Evolutionary conservation across 2,113 vertebrate genomes (phyloP), one percentile per base, ranked within the genome.

Genomic region (Xiphophorus maculatus): DNA sequence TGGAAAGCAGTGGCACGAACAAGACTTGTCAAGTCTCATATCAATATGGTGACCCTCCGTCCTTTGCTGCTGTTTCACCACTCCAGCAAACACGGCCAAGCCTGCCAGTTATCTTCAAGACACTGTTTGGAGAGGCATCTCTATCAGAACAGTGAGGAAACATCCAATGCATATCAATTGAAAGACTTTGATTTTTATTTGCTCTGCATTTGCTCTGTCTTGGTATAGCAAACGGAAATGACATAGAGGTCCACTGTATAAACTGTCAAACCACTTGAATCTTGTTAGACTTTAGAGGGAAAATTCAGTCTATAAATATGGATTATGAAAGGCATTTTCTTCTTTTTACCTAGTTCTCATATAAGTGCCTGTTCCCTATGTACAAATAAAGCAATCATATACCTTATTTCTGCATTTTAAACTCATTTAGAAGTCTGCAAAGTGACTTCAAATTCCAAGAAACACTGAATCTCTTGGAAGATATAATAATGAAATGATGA

Each of bases 111-210:
- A 92, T 92, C 91, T 92, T 64, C 72, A 77, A 84, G 87, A 86
- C 77, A 79, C 81, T 91, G 88, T 93, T 92, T 92, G 92, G 86
- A 92, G 91, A 93, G 71, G 87, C 87, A 85, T 88, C 86, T 91
- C 83, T 88, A 89, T 90, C 84, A 78, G 84, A 91, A 91, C 82
- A 83, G 78, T 83, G 80, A 71, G 71, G 83, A 87, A 86, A 86
- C 89, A 88, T 88, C 84, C 84, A 90, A 91, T 94, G 93, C 88
- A 92, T 92, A 92, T 81, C 84, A 92, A 91, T 87, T 76, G 84
- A 79, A 86, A 77, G 63, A 74, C 83, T 88, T 63, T 69, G 79
- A 90, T 87, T 93, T 91, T 81, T 88, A 87, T 92, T 93, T 93
- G 89, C 88, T 90, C 84, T 91, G 76, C 88, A 82, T 88, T 89